Conservation (phyloP, 1,140 invertebrate species). For the Heliothis subflexa region DNA sequence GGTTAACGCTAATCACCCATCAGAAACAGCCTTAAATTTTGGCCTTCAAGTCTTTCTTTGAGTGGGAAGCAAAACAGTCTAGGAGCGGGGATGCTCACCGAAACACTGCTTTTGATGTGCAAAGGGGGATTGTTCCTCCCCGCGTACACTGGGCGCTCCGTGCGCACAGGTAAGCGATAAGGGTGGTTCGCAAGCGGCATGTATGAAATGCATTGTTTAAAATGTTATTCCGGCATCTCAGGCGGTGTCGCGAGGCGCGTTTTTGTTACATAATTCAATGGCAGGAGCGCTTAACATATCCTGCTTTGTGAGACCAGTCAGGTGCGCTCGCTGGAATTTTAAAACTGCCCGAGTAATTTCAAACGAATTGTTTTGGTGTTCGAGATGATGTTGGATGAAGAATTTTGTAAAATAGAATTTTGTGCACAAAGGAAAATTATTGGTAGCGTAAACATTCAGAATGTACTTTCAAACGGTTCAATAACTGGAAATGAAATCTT, state of each 20-base stretch:
- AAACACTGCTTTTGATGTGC: constrained; percentile 56
- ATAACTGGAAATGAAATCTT: not conserved
- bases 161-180: constrained; percentile 25
- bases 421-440: constrained; percentile 20
- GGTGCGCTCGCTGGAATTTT: constrained; percentile 30
- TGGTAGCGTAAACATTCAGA: not conserved
- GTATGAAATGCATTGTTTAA: constrained; percentile 59
- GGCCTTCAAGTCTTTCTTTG: constrained; percentile 31
- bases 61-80: constrained; percentile 33
- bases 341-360: constrained; percentile 38
- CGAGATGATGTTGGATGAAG: constrained; percentile 39
- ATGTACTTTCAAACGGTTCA: not conserved
- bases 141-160: constrained; percentile 6
- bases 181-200: constrained; percentile 32
- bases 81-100: constrained; percentile 12
- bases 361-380: constrained; percentile 39
- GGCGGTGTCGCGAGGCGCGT: constrained; percentile 41
- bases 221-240: constrained; percentile 53
- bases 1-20: constrained; percentile 24
- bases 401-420: constrained; percentile 21
- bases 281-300: constrained; percentile 50
- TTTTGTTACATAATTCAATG: constrained; percentile 62
- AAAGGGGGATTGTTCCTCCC: constrained; percentile 37
- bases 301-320: constrained; percentile 31
- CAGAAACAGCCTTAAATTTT: constrained; percentile 31